Base-by-base conservation (phyloP, 2,113 vertebrate species). In the Datnioides undecimradiatus region DNA sequence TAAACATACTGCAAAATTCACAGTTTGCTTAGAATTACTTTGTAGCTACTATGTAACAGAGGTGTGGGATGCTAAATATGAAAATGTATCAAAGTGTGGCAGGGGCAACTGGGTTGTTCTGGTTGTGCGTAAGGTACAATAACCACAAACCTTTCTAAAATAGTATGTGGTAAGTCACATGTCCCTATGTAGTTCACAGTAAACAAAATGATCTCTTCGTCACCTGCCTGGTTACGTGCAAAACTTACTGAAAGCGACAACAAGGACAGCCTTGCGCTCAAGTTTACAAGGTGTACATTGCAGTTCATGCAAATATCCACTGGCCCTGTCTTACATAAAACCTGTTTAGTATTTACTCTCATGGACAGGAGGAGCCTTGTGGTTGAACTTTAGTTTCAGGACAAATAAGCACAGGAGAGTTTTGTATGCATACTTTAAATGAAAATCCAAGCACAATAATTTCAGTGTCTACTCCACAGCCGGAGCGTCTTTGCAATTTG, bases 301-400 rank as follows among this genome's bases (percentile, higher is more conserved):
- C 57, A 59, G 43, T 38, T 36, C 41, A 54, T 70, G 60, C 65
- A 75, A 71, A 71, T 31, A 57, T 19, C 65, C 6, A 1, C 33
- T 27, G 31, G 55, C 45, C 21, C 12, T 17, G n/a, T 25, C n/a
- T 49, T 10, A 71, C 25, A 40, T 2, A 40, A 29, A 63, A 74
- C 16, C 9, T 3, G n/a, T n/a, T n/a, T n/a, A 36, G 33, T 17
- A 13, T 46, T 33, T 58, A 14, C 29, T 31, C 6, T 58, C 31
- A 13, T 3, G 36, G 69, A 34, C 21, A 29, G 48, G 64, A 76
- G 62, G 36, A 54, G 31, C 29, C n/a, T 57, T 8, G 21, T 64
- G 40, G 46, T 71, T 16, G 21, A 21, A 48, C 27, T 7, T 10
- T 19, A 49, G 51, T 72, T 73, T 49, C 23, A 48, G 12, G 2